Conservation (phyloP, 1,140 invertebrate genomes). For the Sinonovacula constricta region DNA sequence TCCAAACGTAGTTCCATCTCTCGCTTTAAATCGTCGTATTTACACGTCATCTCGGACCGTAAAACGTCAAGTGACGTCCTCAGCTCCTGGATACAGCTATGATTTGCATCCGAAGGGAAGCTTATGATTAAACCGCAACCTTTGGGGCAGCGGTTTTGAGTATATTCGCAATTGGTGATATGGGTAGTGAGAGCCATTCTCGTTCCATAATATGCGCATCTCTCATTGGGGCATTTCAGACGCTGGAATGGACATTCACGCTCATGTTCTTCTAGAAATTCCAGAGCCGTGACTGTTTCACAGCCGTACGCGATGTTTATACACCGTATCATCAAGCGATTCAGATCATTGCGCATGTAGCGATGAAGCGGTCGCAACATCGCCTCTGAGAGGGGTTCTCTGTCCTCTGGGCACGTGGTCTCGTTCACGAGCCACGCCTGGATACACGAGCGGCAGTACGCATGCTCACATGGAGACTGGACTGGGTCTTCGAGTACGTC, state of each 20-base stretch:
- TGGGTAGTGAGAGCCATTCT: constrained; percentile 54
- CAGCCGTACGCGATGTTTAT: constrained; percentile 59
- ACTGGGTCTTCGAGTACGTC: constrained; percentile 73
- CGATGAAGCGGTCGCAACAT: constrained; percentile 63
- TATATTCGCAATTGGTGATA: constrained; percentile 54
- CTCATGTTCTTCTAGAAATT: constrained; percentile 61
- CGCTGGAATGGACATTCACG: constrained; percentile 55
- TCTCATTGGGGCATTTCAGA: constrained; percentile 63
- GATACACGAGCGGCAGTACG: constrained; percentile 68
- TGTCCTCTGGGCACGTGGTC: constrained; percentile 70
- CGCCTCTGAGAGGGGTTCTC: constrained; percentile 53
- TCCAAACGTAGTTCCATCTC: constrained; percentile 72
- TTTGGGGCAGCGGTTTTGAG: constrained; percentile 55
- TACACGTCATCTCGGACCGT: constrained; percentile 68
- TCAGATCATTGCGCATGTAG: constrained; percentile 73
- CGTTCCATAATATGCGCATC: constrained; percentile 50
- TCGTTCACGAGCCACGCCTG: constrained; percentile 69
- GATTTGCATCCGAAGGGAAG: constrained; percentile 53
- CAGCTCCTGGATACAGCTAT: constrained; percentile 73
- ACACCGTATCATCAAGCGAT: constrained; percentile 65
- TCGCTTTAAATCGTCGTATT: constrained; percentile 65
- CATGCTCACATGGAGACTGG: constrained; percentile 73
- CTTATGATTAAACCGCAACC: constrained; percentile 67
- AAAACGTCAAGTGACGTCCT: constrained; percentile 64
- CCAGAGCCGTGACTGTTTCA: constrained; percentile 53